A percentile compares a stretch with the other conserved stretches of the same genome.
Conservation (phyloP, 2,888 invertebrate species). For the Adineta ricciae region DNA sequence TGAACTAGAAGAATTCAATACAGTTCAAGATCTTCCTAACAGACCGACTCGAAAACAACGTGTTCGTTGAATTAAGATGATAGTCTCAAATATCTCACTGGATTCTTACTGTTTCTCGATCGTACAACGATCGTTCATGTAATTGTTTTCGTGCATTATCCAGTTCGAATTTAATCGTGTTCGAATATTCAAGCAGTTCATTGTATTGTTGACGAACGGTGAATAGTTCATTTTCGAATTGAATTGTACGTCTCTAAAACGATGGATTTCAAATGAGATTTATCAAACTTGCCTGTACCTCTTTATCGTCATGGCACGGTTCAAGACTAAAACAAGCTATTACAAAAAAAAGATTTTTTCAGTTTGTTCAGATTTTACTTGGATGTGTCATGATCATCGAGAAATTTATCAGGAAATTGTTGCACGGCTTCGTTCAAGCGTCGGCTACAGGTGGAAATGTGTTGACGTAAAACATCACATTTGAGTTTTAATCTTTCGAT, state of each 20-base stretch:
- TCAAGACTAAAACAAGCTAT: neutral
- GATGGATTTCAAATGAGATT: too few species aligned
- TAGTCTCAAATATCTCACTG: too few species aligned
- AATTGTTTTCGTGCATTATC: neutral
- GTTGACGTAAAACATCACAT: constrained; percentile 19
- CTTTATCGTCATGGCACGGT: neutral
- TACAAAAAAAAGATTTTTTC: neutral
- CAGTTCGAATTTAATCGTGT: neutral
- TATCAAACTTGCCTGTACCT: neutral
- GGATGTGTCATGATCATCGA: neutral
- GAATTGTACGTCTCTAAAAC: neutral
- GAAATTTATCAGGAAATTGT: neutral
- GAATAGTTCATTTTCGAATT: constrained; percentile 17
- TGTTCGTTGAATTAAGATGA: too few species aligned
- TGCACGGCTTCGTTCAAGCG: neutral
- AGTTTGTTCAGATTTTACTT: neutral
- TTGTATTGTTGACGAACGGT: neutral
- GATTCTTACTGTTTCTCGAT: too few species aligned
- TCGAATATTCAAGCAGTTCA: constrained; percentile 13
- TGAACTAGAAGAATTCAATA: neutral
- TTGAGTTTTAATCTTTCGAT: constrained; percentile 14
- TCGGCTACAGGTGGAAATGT: neutral
- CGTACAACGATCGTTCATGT: neutral
- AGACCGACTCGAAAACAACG: too few species aligned
- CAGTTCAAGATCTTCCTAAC: too few species aligned